Evolutionary conservation across 2,888 invertebrate species (phyloP), one percentile per base, ranked within the genome.

Genomic region (Alcis repandata): DNA sequence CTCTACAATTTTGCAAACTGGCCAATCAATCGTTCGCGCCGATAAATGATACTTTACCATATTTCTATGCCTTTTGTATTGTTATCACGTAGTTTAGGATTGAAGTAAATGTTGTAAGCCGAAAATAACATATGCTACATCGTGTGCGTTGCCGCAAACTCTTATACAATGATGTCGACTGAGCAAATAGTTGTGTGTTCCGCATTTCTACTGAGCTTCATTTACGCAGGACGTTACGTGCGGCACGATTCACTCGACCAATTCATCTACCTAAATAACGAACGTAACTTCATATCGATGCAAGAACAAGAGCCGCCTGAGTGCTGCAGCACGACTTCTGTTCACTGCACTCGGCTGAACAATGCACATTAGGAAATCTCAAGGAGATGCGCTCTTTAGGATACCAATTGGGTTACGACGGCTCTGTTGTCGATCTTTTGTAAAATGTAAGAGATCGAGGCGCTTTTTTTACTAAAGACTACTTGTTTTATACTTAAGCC

Each of bases 151-250:
- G 89, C 86, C 82, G 83, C 90, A 90, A 91, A 92, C 87, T 89
- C 90, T 92, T 92, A 92, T 92, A 92, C 92, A 93, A 93, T 92
- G 87, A 89, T 91, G 91, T 89, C 87, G 86, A 89, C 91, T 88
- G 88, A 90, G 91, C 91, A 90, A 92, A 92, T 89, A 90, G 88
- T 87, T 88, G 81, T 91, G 89, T 91, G 92, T 93, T 92, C 92
- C 92, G 92, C 92, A 91, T 93, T 92, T 92, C 92, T 92, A 92
- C 87, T 79, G 83, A 89, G 88, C 88, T 87, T 89, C 91, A 89
- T 91, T 90, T 89, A 88, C 89, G 86, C 87, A 86, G 86, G 84
- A 83, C 80, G 84, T 90, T 87, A 87, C 90, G 87, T 88, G 80
- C 79, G 66, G 69, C 78, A 75, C 79, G 79, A 80, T 77, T 79